Evolutionary conservation across 1,140 invertebrate species (phyloP).

Genomic region (Aphaenogaster rudis): DNA sequence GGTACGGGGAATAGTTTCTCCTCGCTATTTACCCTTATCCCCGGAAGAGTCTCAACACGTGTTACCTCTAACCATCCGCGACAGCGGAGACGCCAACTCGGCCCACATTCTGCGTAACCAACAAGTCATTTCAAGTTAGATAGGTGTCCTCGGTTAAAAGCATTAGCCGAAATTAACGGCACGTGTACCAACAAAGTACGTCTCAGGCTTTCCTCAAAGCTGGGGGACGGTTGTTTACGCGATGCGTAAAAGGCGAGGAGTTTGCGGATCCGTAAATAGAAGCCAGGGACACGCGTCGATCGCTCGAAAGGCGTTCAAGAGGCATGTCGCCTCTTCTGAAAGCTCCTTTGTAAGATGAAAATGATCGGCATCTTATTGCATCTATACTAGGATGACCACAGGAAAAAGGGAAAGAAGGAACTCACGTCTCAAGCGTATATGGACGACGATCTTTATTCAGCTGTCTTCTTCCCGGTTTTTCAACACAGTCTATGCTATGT

Average conservation of each 20-base stretch:
- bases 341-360: background rate
- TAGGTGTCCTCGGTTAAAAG: background rate
- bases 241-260: background rate
- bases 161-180: slow-evolving; percentile 3
- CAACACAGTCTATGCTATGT: too few species aligned
- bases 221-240: background rate
- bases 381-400: too few species aligned
- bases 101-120: background rate
- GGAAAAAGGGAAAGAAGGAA: too few species aligned
- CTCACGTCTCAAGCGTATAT: too few species aligned
- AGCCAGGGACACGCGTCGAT: background rate
- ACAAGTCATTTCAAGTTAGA: slow-evolving; percentile 5
- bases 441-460: too few species aligned
- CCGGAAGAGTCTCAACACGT: slow-evolving; percentile 5
- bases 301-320: background rate
- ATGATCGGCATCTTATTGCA: too few species aligned
- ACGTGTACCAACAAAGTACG: background rate
- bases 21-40: slow-evolving; percentile 30
- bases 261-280: background rate
- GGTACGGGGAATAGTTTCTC: background rate
- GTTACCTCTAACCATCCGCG: background rate
- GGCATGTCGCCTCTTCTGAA: background rate
- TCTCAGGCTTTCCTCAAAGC: background rate
- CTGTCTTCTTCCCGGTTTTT: too few species aligned
- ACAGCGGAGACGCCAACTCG: background rate